Conservation (phyloP, 2,888 invertebrate species). For the Esperia sulphurella region DNA sequence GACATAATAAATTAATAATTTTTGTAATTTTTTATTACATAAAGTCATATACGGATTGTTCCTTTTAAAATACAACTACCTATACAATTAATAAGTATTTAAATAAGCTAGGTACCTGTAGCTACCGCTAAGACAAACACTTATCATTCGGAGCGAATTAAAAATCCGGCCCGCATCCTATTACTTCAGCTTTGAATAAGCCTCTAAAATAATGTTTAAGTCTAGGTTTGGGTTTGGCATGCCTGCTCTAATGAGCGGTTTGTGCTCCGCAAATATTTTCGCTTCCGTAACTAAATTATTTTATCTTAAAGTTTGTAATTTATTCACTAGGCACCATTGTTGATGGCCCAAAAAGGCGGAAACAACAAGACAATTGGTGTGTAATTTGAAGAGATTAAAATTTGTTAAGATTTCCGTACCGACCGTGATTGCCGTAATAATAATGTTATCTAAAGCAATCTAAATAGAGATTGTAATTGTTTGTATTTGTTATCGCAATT, state of each 20-base stretch:
- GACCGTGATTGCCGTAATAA: background rate
- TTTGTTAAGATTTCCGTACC: background rate
- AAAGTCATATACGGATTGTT: too few relatives aligned
- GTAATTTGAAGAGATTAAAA: slow-evolving; percentile 22
- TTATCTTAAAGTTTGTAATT: slow-evolving; percentile 44
- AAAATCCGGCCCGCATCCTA: too few relatives aligned
- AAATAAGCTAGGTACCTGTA: too few relatives aligned
- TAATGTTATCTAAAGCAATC: slow-evolving; percentile 4
- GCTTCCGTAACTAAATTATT: slow-evolving; percentile 45
- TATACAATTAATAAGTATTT: too few relatives aligned
- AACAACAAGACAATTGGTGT: slow-evolving; percentile 30
- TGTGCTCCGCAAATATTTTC: slow-evolving; percentile 52
- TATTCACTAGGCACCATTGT: slow-evolving; percentile 42
- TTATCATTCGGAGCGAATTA: too few relatives aligned
- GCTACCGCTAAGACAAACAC: too few relatives aligned
- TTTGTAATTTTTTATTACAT: too few relatives aligned
- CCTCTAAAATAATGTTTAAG: background rate
- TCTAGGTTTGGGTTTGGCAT: too few relatives aligned
- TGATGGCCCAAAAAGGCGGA: slow-evolving; percentile 33
- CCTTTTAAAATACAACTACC: too few relatives aligned
- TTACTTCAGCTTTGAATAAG: too few relatives aligned
- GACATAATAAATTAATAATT: too few relatives aligned
- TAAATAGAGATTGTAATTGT: background rate
- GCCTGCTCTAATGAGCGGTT: slow-evolving; percentile 9
- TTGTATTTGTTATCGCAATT: too few relatives aligned